phyloP scores from a whole-genome alignment of 1,140 invertebrate genomes.

The Hirudo medicinalis region DNA sequence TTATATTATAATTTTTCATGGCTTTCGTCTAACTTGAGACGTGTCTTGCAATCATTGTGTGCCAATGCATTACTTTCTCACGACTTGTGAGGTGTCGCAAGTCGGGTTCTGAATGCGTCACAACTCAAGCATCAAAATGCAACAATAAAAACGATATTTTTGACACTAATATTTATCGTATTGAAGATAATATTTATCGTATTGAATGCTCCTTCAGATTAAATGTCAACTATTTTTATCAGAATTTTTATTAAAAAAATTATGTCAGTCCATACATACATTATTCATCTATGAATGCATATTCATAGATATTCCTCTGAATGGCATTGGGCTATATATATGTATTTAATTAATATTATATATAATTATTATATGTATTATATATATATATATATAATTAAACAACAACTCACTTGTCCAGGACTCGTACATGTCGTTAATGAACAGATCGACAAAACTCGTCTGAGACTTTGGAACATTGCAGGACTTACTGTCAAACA shows the following conservation, averaged over 20 bases:
- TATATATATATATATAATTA: background rate
- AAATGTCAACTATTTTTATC: background rate
- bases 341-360: too few relatives aligned
- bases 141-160: too few relatives aligned
- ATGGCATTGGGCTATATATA: too few relatives aligned
- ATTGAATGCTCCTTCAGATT: too few relatives aligned
- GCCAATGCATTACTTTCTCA: background rate
- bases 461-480: constrained; percentile 91
- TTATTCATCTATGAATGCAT: too few relatives aligned
- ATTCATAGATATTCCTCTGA: too few relatives aligned
- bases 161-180: too few relatives aligned
- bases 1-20: background rate
- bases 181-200: too few relatives aligned
- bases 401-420: constrained; percentile 62
- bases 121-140: too few relatives aligned
- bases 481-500: constrained; percentile 80
- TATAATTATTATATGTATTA: too few relatives aligned
- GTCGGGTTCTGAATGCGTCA: background rate
- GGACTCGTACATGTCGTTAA: constrained; percentile 89
- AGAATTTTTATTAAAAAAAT: background rate
- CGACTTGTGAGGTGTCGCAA: too few relatives aligned
- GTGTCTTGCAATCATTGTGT: background rate
- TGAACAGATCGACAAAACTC: constrained; percentile 89
- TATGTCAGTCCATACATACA: too few relatives aligned
- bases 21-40: background rate